Evolutionary conservation across 2,113 vertebrate genomes (phyloP).

Genomic region (Melanostigma gelatinosum): DNA sequence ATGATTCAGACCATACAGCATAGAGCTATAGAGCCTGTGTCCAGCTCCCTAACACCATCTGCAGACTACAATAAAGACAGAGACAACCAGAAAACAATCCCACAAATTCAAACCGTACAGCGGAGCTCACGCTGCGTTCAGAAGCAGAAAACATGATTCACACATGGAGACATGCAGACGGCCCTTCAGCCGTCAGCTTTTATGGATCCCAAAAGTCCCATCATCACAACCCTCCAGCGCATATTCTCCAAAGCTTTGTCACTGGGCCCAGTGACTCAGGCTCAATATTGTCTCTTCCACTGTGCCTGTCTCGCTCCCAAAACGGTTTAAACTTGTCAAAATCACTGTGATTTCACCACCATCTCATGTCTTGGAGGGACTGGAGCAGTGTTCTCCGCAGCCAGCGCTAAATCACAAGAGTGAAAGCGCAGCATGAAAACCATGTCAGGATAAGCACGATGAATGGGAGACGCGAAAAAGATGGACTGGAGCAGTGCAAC

Average conservation of each 20-base stretch:
- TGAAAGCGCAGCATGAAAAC: slow-evolving; percentile 18
- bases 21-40: neutral
- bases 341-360: slow-evolving; percentile 41
- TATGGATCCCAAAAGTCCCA: slow-evolving; percentile 72
- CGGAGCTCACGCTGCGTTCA: slow-evolving; percentile 46
- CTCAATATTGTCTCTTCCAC: slow-evolving; percentile 33
- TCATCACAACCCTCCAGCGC: slow-evolving; percentile 53
- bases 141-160: slow-evolving; percentile 75
- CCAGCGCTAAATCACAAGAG: neutral
- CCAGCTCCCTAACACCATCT: slow-evolving; percentile 24
- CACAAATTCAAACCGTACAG: slow-evolving; percentile 44
- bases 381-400: slow-evolving; percentile 11
- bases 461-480: slow-evolving; percentile 29
- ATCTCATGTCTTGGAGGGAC: neutral
- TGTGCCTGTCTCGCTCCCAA: slow-evolving; percentile 26
- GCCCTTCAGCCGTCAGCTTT: slow-evolving; percentile 63
- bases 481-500: slow-evolving; percentile 2
- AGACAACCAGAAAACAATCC: slow-evolving; percentile 37
- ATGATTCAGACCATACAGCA: neutral
- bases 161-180: slow-evolving; percentile 64
- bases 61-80: slow-evolving; percentile 35
- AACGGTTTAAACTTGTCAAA: slow-evolving; percentile 62
- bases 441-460: slow-evolving; percentile 10
- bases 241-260: slow-evolving; percentile 51
- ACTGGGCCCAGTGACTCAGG: slow-evolving; percentile 41